phyloP scores from a whole-genome alignment of 2,113 vertebrate species.

The Microtus oregoni region DNA sequence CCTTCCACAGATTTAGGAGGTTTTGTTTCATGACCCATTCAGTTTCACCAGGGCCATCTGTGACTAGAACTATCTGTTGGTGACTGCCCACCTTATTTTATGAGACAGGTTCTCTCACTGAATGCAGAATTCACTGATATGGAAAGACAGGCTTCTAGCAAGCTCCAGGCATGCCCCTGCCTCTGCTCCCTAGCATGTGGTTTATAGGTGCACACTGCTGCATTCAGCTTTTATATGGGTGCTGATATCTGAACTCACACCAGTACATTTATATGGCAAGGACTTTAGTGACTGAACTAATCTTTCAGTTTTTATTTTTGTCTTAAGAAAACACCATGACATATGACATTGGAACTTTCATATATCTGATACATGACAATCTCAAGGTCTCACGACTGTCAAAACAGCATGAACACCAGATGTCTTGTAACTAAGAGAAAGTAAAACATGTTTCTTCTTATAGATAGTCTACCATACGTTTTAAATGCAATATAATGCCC shows the following conservation, averaged over 20 bases:
- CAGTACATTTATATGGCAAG: background rate
- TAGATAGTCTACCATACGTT: background rate
- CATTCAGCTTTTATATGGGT: no score
- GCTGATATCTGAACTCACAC: background rate
- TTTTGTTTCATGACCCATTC: background rate
- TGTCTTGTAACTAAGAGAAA: slow-evolving; percentile 21
- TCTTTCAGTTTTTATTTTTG: background rate
- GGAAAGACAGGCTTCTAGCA: background rate
- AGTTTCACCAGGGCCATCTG: background rate
- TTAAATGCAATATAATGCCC: background rate
- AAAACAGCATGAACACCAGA: background rate
- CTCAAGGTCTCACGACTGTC: background rate
- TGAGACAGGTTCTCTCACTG: background rate
- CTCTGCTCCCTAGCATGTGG: background rate
- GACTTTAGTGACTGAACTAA: background rate
- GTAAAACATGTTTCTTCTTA: background rate
- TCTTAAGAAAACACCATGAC: background rate
- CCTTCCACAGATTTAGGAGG: background rate
- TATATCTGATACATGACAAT: no score
- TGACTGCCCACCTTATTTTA: no score
- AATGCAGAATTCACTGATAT: background rate
- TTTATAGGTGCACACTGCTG: background rate
- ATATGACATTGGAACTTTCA: background rate
- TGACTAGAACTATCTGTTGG: background rate
- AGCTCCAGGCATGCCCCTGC: background rate